phyloP scores from a whole-genome alignment of 2,888 invertebrate species.

The Nezara viridula region DNA sequence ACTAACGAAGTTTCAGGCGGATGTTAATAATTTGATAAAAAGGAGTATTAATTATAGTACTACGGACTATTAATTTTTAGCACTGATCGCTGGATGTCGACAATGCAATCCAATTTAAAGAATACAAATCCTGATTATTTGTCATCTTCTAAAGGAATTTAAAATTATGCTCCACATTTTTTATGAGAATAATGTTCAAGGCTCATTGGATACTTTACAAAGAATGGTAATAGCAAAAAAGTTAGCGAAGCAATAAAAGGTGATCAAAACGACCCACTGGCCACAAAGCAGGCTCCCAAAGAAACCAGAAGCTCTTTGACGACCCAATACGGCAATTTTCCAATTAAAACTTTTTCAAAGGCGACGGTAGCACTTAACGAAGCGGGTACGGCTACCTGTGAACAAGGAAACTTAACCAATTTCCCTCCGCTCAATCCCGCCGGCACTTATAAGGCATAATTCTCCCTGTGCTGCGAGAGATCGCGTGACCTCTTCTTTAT shows the following conservation, averaged over 20 bases:
- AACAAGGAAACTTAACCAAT: conserved; percentile 38
- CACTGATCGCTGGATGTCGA: too few species aligned
- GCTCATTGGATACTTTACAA: background rate
- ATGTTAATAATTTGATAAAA: too few species aligned
- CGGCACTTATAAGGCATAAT: conserved; percentile 7
- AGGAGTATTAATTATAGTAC: too few species aligned
- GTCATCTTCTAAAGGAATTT: too few species aligned
- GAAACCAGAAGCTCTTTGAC: background rate
- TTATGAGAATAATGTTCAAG: too few species aligned
- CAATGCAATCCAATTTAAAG: too few species aligned
- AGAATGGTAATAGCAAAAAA: background rate
- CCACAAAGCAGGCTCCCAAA: background rate
- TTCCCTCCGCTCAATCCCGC: background rate
- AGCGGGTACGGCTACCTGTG: conserved; percentile 7
- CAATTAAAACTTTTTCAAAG: conserved; percentile 46
- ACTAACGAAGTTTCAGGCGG: too few species aligned
- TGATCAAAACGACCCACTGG: background rate
- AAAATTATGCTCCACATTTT: too few species aligned
- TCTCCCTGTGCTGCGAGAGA: background rate
- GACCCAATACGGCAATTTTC: conserved; percentile 28
- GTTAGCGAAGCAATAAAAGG: background rate
- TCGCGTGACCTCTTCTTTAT: background rate
- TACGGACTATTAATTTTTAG: too few species aligned
- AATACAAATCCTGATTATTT: too few species aligned
- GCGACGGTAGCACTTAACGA: conserved; percentile 17